Conservation (phyloP, 2,113 vertebrate species). For the Engystomops pustulosus region DNA sequence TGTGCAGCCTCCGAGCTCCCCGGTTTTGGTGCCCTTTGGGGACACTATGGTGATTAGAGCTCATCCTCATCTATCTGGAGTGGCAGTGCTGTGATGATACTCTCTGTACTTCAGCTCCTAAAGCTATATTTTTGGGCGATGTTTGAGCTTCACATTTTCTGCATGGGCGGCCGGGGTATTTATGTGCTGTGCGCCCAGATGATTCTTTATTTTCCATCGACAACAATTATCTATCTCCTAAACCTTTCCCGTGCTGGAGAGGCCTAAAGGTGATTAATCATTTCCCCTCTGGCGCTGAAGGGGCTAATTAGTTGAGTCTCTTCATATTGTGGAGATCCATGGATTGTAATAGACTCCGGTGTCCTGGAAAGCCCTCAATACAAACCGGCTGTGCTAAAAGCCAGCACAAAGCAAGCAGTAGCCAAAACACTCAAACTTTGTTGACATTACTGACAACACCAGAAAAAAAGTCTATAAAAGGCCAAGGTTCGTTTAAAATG, state of each 20-base stretch:
- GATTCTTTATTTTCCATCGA: slow-evolving; percentile 31
- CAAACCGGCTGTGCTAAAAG: slow-evolving; percentile 3
- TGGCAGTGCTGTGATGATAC: slow-evolving; percentile 11
- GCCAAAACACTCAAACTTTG: background rate
- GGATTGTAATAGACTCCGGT: background rate
- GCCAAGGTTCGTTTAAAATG: background rate
- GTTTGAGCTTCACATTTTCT: background rate
- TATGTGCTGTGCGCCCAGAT: slow-evolving; percentile 1
- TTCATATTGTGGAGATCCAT: slow-evolving; percentile 31
- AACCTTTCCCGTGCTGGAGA: slow-evolving; percentile 31
- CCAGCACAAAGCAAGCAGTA: background rate
- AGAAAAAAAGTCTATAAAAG: background rate
- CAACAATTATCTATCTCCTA: slow-evolving; percentile 42
- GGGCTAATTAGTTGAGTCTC: slow-evolving; percentile 53
- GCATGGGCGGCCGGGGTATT: background rate
- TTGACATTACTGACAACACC: background rate
- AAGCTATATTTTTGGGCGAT: slow-evolving; percentile 22
- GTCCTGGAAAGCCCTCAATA: slow-evolving; percentile 46
- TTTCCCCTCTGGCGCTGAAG: slow-evolving; percentile 31
- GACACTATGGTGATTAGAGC: slow-evolving; percentile 32
- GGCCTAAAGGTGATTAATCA: slow-evolving; percentile 54
- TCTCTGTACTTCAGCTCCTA: slow-evolving; percentile 20
- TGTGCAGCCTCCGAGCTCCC: background rate
- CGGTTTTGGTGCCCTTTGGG: background rate
- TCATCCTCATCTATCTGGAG: slow-evolving; percentile 39